phyloP scores from a whole-genome alignment of 2,113 vertebrate species.

The Penelope pileata region DNA sequence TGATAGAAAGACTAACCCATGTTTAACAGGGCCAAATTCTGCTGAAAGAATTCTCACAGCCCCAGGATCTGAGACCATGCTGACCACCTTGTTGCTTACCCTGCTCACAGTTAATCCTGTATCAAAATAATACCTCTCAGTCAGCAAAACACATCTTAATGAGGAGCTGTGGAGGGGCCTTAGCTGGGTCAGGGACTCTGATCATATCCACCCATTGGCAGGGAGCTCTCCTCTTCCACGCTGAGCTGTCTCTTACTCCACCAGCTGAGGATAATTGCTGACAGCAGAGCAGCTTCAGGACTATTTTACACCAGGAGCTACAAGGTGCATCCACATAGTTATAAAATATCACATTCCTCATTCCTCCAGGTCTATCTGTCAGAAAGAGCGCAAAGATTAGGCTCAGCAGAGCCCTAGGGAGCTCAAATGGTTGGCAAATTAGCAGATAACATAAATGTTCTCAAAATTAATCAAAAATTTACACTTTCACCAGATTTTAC shows the following conservation, averaged over 20 bases:
- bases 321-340: not conserved
- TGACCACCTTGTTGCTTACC: not conserved
- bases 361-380: not conserved
- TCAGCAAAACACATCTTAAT: not conserved
- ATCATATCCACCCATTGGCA: fast-evolving
- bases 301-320: not conserved
- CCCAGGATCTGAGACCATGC: not conserved
- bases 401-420: not conserved
- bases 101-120: not conserved
- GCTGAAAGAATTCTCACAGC: not conserved
- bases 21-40: not conserved
- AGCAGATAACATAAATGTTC: not conserved
- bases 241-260: not conserved
- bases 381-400: not conserved
- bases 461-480: not conserved
- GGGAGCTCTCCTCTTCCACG: not conserved
- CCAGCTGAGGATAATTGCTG: not conserved
- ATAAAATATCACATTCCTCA: not conserved
- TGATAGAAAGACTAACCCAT: not conserved
- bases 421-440: not conserved
- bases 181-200: not conserved
- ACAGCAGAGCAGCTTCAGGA: not conserved
- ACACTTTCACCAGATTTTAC: not conserved
- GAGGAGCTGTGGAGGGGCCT: not conserved
- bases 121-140: not conserved